Percentiles rank a stretch among this genome's conserved stretches.
phyloP scores from a whole-genome alignment of 2,113 vertebrate species.

The Pycnonotus jocosus region DNA sequence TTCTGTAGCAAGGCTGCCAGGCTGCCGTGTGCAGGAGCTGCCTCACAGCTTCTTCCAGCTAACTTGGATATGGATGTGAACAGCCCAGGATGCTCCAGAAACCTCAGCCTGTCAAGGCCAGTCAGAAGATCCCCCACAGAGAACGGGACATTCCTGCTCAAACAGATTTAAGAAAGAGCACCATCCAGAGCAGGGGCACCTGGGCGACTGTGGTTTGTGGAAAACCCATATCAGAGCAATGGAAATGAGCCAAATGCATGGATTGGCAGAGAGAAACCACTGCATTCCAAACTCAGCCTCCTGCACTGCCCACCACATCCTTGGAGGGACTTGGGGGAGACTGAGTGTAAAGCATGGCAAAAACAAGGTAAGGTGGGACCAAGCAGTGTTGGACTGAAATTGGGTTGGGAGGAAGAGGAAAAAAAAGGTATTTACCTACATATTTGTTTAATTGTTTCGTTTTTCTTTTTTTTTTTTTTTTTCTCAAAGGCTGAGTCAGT shows the following conservation, averaged over 20 bases:
- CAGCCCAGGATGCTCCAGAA: background rate
- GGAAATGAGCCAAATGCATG: background rate
- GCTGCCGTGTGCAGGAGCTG: background rate
- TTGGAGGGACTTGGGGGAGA: background rate
- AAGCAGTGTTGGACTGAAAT: background rate
- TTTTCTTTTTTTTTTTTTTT: background rate
- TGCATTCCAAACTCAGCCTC: background rate
- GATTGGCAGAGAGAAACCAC: background rate
- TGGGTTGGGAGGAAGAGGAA: background rate
- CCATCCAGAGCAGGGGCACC: background rate
- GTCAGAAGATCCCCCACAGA: background rate
- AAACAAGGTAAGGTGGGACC: background rate
- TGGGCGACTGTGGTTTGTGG: background rate
- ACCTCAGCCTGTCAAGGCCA: background rate
- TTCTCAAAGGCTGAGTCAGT: fast-evolving
- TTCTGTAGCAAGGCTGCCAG: background rate
- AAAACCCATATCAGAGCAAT: background rate
- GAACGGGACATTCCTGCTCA: background rate
- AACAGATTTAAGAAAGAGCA: background rate
- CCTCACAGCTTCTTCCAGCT: background rate
- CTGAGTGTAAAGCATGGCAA: background rate
- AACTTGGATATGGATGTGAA: background rate
- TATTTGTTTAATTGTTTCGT: background rate
- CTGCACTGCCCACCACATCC: background rate
- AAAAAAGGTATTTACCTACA: background rate